These are phyloP conservation scores for Euphysa ruthae DNA, from an alignment of 30 jellyfish, hydroid and myxozoan species.

Conservation along the genomic window DNA sequence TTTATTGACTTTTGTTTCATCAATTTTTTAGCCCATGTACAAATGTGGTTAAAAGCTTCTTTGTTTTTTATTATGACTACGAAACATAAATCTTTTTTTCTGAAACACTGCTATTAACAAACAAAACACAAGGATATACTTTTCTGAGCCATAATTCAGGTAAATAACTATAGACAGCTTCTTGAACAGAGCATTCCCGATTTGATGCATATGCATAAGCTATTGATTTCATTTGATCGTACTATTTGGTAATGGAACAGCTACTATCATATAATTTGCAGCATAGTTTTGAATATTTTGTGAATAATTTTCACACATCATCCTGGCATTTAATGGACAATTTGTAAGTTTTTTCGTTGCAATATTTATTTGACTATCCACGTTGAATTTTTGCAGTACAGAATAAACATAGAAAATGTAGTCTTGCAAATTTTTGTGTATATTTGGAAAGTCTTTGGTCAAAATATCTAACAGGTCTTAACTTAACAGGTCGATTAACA, in stretches of 20 bases:
- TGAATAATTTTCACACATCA: background rate
- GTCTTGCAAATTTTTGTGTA: conserved; percentile 27
- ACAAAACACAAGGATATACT: background rate
- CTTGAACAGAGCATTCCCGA: background rate
- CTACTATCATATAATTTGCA: conserved; percentile 10
- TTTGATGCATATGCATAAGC: background rate
- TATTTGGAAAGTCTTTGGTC: conserved; percentile 32
- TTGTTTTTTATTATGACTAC: no score
- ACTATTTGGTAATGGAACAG: conserved; percentile 2
- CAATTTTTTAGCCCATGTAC: no score
- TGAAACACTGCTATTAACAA: background rate
- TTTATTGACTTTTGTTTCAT: no score
- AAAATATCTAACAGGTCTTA: conserved; percentile 21
- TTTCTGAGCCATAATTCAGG: no score
- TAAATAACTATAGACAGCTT: no score
- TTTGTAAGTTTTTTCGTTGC: conserved; percentile 19
- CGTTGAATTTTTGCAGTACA: background rate
- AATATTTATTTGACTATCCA: conserved; percentile 2
- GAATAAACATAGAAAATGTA: conserved; percentile 25
- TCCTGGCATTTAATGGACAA: conserved; percentile 7
- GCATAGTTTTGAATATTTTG: background rate
- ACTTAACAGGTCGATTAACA: background rate
- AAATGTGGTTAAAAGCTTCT: no score
- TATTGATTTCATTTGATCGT: background rate
- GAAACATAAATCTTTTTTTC: no score